Evolutionary conservation across 2,797 vertebrate genomes (phyloP).

Genomic region (Rhodeus uyekii): DNA sequence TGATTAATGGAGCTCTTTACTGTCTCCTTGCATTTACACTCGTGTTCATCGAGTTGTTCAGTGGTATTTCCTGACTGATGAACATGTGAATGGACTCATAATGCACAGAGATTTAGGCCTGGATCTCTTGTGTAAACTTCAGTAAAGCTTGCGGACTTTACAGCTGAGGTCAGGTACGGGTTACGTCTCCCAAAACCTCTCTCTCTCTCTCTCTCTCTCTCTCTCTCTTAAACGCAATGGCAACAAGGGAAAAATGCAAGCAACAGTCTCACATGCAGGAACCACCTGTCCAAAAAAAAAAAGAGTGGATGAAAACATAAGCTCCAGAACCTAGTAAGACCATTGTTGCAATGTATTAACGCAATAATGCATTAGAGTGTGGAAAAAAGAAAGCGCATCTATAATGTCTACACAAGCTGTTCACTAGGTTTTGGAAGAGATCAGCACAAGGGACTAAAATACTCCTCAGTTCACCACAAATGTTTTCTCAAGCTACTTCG

Average conservation of each 20-base stretch:
- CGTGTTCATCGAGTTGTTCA: slow-evolving; percentile 15
- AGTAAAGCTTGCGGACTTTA: slow-evolving; percentile 71
- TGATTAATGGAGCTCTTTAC: slow-evolving; percentile 36
- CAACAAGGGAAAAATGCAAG: neutral
- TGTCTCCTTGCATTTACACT: slow-evolving; percentile 33
- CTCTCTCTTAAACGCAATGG: neutral
- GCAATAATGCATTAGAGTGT: neutral
- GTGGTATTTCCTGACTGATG: slow-evolving; percentile 60
- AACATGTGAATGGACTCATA: slow-evolving; percentile 67
- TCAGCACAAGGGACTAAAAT: slow-evolving; percentile 10
- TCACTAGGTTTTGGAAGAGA: neutral
- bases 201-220: neutral
- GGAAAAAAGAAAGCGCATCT: neutral
- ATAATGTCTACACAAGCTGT: neutral
- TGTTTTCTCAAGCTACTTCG: neutral
- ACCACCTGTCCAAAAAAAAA: slow-evolving; percentile 43
- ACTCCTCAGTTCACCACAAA: slow-evolving; percentile 8
- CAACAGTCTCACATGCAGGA: slow-evolving; percentile 3
- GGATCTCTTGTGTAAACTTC: slow-evolving; percentile 76
- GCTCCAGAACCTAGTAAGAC: neutral
- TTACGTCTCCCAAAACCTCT: slow-evolving; percentile 47
- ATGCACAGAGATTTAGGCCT: slow-evolving; percentile 75
- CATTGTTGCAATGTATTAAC: neutral
- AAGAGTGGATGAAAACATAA: neutral
- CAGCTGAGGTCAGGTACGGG: slow-evolving; percentile 64